Percentiles rank a stretch among this genome's conserved stretches.
These are phyloP conservation scores for Tholera decimalis DNA, from an alignment of 2,888 invertebrate genomes.

Conservation along the genomic window DNA sequence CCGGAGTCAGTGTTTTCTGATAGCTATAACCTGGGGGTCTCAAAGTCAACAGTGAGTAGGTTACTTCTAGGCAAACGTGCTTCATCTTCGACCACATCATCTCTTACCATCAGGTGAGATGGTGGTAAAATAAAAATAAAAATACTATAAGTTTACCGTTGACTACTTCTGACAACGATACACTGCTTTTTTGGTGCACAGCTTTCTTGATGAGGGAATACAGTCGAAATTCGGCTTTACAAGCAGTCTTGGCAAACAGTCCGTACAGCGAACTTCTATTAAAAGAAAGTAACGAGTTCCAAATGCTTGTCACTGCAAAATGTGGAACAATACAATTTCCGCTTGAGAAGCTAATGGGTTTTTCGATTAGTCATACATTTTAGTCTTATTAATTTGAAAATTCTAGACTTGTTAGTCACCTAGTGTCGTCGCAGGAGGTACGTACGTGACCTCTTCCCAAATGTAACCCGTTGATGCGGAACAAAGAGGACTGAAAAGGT, in stretches of 20 bases:
- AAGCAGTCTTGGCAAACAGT: conserved; percentile 40
- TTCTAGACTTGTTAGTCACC: neutral
- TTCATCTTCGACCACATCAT: too few species aligned
- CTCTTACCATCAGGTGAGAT: too few species aligned
- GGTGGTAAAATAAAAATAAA: too few species aligned
- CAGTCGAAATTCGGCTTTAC: conserved; percentile 8
- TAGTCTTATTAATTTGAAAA: neutral
- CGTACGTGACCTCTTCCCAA: neutral
- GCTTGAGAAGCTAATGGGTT: conserved; percentile 26
- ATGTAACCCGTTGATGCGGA: conserved; percentile 8
- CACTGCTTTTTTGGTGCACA: too few species aligned
- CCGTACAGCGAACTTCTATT: conserved; percentile 41
- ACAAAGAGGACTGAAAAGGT: neutral
- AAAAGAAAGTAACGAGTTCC: conserved; percentile 53
- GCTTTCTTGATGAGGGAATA: neutral
- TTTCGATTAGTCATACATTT: conserved; percentile 26
- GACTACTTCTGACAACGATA: too few species aligned
- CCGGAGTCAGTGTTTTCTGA: too few species aligned
- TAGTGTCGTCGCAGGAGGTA: neutral
- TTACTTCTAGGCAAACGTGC: too few species aligned
- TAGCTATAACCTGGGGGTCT: too few species aligned
- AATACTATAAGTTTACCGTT: too few species aligned
- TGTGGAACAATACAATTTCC: conserved; percentile 26
- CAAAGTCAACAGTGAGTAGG: too few species aligned
- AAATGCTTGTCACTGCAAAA: conserved; percentile 43